phyloP scores from a whole-genome alignment of 2,888 invertebrate species.

The Microchrysa polita region DNA sequence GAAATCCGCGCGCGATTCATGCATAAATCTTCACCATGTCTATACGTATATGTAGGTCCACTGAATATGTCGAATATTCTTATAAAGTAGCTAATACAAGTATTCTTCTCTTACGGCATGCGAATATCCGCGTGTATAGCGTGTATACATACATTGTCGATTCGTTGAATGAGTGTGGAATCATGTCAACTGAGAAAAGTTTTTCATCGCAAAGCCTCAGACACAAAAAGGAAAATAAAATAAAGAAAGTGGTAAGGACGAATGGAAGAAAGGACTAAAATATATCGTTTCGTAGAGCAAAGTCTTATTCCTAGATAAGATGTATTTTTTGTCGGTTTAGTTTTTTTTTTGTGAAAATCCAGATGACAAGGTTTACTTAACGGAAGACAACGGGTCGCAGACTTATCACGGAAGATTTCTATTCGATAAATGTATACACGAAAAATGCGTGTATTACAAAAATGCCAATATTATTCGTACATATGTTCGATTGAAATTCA shows the following conservation, averaged over 20 bases:
- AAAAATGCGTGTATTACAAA: constrained; percentile 41
- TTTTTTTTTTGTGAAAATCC: background rate
- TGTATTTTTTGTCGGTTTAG: background rate
- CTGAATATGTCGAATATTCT: constrained; percentile 15
- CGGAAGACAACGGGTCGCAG: constrained; percentile 9
- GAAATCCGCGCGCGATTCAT: constrained; percentile 6
- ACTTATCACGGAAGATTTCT: constrained; percentile 28
- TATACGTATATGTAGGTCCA: too few relatives aligned
- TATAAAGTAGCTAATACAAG: too few relatives aligned
- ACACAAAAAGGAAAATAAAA: background rate
- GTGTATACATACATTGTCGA: too few relatives aligned
- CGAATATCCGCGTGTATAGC: too few relatives aligned
- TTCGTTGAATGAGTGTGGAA: background rate
- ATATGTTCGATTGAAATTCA: constrained; percentile 19
- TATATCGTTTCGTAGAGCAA: background rate
- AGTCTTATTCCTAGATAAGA: background rate
- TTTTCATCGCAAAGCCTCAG: background rate
- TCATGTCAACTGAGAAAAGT: constrained; percentile 2
- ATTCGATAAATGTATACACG: constrained; percentile 44
- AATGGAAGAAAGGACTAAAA: background rate
- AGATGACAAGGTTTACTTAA: constrained; percentile 4
- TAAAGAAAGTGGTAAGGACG: background rate
- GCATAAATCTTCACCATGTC: constrained; percentile 19
- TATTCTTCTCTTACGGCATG: too few relatives aligned
- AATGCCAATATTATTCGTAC: constrained; percentile 37